A percentile compares a stretch with the other conserved stretches of the same genome.
These are phyloP conservation scores for Circaetus gallicus DNA, from an alignment of 2,113 vertebrate species.

Conservation along the genomic window DNA sequence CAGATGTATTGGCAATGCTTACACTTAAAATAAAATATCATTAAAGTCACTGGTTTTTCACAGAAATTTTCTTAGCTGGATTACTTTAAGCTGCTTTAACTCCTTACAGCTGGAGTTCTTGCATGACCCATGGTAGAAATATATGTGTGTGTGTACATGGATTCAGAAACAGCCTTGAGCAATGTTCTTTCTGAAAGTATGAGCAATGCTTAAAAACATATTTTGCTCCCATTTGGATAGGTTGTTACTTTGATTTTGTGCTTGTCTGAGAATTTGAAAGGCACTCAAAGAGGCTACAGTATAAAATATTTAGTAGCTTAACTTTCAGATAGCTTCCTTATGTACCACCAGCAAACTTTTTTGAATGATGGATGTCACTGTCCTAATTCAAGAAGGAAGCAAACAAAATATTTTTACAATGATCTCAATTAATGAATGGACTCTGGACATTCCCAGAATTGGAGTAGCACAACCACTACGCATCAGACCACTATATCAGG, in stretches of 20 bases:
- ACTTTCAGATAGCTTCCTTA: not conserved
- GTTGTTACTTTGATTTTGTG: conserved; percentile 44
- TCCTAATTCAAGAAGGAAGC: not conserved
- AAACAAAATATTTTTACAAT: not conserved
- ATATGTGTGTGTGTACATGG: not conserved
- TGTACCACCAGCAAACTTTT: not conserved
- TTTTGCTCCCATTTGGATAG: conserved; percentile 42
- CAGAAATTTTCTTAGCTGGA: not conserved
- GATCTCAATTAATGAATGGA: not conserved
- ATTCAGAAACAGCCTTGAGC: conserved; percentile 36
- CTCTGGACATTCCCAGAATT: not conserved
- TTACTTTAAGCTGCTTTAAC: not conserved
- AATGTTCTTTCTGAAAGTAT: conserved; percentile 17
- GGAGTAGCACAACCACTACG: not conserved
- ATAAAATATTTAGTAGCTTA: conserved; percentile 42
- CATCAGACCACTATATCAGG: not conserved
- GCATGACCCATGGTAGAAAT: not conserved
- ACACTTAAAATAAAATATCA: not conserved
- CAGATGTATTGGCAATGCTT: not conserved
- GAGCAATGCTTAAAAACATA: conserved; percentile 24
- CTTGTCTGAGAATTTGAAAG: conserved; percentile 40
- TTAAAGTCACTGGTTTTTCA: not conserved
- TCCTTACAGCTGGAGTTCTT: not conserved
- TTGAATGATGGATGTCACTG: not conserved
- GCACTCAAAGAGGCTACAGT: not conserved